Percentiles rank a stretch among this genome's conserved stretches.
Evolutionary conservation across 2,113 vertebrate species (phyloP).

Genomic region (Cryptotis parvus): DNA sequence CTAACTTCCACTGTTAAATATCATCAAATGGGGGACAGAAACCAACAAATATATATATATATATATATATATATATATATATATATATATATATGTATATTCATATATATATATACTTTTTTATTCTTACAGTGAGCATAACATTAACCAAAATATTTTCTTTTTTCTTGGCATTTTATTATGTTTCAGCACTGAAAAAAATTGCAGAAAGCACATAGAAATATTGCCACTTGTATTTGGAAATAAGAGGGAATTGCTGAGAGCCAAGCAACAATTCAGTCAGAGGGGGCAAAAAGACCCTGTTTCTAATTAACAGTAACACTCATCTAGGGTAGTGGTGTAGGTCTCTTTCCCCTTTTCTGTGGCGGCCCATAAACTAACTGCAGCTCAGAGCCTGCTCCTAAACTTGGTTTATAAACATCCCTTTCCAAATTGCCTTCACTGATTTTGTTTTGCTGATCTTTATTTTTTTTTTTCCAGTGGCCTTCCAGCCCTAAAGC

Average conservation of each 20-base stretch:
- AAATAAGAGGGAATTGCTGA: background rate
- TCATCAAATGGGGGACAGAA: background rate
- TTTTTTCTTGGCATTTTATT: background rate
- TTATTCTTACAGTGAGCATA: background rate
- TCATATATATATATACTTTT: background rate
- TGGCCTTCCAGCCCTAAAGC: constrained; percentile 9
- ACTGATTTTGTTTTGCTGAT: constrained; percentile 55
- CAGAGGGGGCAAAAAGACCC: background rate
- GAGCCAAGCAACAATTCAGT: background rate
- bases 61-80: too few relatives aligned
- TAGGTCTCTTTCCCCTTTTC: background rate
- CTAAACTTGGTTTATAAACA: constrained; percentile 72
- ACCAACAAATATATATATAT: background rate
- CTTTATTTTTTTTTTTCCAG: constrained; percentile 5
- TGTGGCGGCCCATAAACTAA: background rate
- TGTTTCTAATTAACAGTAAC: background rate
- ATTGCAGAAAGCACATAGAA: background rate
- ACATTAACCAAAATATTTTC: background rate
- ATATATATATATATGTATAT: too few relatives aligned
- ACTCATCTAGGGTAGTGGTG: background rate
- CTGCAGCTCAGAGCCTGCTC: constrained; percentile 55
- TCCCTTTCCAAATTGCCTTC: constrained; percentile 59
- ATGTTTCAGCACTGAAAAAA: background rate
- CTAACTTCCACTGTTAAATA: background rate
- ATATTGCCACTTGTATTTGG: background rate